Percentiles rank a stretch among this genome's conserved stretches.
Evolutionary conservation across 2,113 vertebrate genomes (phyloP).

Genomic region (Microtus richardsoni): DNA sequence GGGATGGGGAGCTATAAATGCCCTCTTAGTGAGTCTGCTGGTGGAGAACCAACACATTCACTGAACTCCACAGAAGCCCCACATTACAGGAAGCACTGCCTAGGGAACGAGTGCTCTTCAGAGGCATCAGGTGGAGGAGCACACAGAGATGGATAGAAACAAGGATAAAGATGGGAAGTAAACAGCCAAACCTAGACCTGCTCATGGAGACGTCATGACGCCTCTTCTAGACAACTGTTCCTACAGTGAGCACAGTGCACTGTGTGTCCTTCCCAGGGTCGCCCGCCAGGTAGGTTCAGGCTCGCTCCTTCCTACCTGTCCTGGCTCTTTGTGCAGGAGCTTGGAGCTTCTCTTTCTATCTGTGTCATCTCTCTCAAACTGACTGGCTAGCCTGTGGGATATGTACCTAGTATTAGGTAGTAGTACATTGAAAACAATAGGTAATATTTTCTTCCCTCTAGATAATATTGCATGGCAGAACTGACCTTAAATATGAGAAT

Average conservation of each 20-base stretch:
- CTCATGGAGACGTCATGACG: background rate
- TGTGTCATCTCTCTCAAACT: background rate
- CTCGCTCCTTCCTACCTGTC: background rate
- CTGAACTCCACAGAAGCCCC: background rate
- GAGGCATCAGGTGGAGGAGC: background rate
- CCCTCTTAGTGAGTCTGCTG: background rate
- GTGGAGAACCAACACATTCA: background rate
- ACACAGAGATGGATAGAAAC: background rate
- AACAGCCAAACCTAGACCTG: background rate
- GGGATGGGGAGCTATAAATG: background rate
- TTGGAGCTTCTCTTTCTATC: background rate
- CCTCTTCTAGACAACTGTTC: background rate
- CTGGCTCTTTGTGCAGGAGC: background rate
- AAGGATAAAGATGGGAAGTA: background rate
- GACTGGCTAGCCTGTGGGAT: background rate
- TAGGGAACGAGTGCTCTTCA: background rate
- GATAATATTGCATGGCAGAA: background rate
- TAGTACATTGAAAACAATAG: background rate
- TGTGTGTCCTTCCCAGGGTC: background rate
- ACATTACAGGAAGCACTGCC: background rate
- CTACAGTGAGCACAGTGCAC: background rate
- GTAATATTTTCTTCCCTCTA: background rate
- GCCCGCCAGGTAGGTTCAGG: background rate
- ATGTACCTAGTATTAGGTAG: background rate
- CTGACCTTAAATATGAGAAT: conserved; percentile 1